A percentile compares a stretch with the other conserved stretches of the same genome.
phyloP scores from a whole-genome alignment of 2,797 vertebrate species.

The Coracias cyanogaster region DNA sequence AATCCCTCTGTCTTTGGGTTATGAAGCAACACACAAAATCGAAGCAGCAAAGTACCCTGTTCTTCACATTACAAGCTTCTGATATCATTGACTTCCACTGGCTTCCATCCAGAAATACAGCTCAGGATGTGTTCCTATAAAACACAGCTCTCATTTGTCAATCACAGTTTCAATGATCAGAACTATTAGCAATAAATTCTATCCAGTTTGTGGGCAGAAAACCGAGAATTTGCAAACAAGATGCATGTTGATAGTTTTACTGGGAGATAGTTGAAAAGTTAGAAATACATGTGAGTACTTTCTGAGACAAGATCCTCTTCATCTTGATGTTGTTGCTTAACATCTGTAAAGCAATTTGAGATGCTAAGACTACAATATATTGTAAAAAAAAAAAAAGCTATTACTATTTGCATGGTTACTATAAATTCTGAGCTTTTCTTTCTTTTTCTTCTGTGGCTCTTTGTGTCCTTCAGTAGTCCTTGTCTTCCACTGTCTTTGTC shows the following conservation, averaged over 20 bases:
- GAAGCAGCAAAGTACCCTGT: neutral
- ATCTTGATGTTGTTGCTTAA: neutral
- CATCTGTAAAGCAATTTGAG: neutral
- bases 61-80: neutral
- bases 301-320: neutral
- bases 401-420: neutral
- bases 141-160: neutral
- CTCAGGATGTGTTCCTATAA: neutral
- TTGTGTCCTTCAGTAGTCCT: neutral
- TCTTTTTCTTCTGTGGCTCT: neutral
- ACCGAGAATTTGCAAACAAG: neutral
- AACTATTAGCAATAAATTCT: neutral
- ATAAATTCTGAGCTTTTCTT: neutral
- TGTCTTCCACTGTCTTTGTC: neutral
- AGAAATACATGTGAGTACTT: neutral
- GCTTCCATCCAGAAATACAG: neutral
- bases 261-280: neutral
- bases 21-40: neutral
- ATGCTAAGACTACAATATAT: neutral
- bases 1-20: neutral
- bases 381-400: neutral
- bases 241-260: neutral
- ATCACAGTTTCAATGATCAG: neutral
- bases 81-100: neutral
- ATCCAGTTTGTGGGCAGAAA: neutral